Percentiles rank a stretch among this genome's conserved stretches.
Conservation (phyloP, 2,888 invertebrate genomes). For the Leucophora obtusa region DNA sequence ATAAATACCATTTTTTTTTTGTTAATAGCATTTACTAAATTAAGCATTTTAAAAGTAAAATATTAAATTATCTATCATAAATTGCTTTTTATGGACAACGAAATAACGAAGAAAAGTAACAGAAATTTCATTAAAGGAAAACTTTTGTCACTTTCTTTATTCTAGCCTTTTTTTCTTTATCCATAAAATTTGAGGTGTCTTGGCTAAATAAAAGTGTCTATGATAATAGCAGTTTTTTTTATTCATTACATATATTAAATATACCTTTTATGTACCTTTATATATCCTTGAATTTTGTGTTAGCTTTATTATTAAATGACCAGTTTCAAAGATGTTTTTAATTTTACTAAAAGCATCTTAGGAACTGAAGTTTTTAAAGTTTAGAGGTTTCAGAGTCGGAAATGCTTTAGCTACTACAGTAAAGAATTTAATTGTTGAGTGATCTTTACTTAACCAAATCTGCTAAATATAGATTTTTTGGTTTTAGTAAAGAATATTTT, state of each 20-base stretch:
- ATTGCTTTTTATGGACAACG: no score
- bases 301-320: not conserved
- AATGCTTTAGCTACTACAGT: slow-evolving; percentile 52
- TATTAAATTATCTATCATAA: no score
- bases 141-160: no score
- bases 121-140: no score
- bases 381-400: slow-evolving; percentile 56
- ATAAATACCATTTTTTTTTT: no score
- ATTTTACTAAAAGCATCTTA: not conserved
- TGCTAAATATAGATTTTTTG: not conserved
- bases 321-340: slow-evolving; percentile 5
- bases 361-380: not conserved
- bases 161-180: no score
- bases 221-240: not conserved
- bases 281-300: not conserved
- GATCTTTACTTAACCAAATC: slow-evolving; percentile 19
- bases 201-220: not conserved
- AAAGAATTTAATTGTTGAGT: slow-evolving; percentile 40
- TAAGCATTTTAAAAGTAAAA: no score
- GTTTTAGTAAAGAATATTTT: slow-evolving; percentile 31
- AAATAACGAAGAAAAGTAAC: no score
- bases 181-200: not conserved
- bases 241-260: not conserved
- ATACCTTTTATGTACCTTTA: not conserved
- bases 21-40: no score